Conservation (phyloP, 2,888 invertebrate genomes). For the Chironomus tentans region DNA sequence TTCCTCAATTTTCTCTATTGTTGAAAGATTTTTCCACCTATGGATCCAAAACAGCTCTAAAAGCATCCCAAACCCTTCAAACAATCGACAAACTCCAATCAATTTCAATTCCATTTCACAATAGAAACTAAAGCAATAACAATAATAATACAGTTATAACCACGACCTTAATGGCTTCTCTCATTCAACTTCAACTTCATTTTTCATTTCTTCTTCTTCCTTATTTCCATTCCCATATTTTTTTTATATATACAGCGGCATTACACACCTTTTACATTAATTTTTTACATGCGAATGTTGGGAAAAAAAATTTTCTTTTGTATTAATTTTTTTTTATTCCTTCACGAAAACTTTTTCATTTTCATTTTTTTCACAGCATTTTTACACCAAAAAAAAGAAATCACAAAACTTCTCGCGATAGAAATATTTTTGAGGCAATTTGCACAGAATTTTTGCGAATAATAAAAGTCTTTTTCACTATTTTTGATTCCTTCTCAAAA, state of each 20-base stretch:
- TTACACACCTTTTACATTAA: no score
- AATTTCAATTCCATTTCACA: no score
- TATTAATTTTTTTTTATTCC: neutral
- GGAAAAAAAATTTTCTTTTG: neutral
- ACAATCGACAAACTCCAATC: no score
- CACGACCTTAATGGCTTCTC: neutral
- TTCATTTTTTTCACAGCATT: neutral
- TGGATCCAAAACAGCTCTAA: no score
- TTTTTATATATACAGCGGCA: no score
- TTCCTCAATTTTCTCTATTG: no score
- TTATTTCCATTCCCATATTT: no score
- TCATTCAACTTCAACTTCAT: neutral
- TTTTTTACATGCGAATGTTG: no score
- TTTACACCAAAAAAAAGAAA: neutral
- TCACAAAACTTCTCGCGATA: neutral
- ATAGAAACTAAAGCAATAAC: no score
- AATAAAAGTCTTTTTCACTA: neutral
- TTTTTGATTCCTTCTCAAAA: neutral
- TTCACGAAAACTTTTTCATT: neutral
- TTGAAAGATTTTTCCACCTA: no score
- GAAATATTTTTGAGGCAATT: neutral
- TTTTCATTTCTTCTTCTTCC: neutral
- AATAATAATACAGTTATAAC: no score
- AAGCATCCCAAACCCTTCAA: no score
- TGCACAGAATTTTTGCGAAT: neutral